Conservation (phyloP, 2,888 invertebrate species). For the Acrobasis suavella region DNA sequence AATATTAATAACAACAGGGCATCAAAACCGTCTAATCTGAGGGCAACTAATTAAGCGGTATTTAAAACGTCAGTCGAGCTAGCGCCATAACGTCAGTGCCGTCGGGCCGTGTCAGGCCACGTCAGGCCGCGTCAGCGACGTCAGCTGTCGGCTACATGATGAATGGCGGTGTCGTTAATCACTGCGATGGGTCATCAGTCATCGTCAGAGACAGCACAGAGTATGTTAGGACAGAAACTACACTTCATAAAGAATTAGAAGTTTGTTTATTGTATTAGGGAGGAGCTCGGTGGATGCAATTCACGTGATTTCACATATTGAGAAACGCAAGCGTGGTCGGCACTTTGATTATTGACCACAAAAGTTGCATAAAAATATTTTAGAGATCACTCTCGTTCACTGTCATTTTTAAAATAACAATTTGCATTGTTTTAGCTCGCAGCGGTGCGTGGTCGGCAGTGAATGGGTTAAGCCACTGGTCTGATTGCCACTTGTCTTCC, state of each 20-base stretch:
- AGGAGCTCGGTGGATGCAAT: too few relatives aligned
- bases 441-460: too few relatives aligned
- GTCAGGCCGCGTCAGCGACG: constrained; percentile 34
- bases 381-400: too few relatives aligned
- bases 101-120: constrained; percentile 2
- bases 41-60: constrained; percentile 1
- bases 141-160: constrained; percentile 26
- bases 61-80: constrained; percentile 10
- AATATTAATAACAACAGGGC: neutral
- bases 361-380: too few relatives aligned
- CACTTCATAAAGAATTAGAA: neutral
- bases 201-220: constrained; percentile 43
- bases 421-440: too few relatives aligned
- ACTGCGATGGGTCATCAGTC: constrained; percentile 57
- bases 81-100: neutral
- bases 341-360: too few relatives aligned
- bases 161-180: constrained; percentile 51
- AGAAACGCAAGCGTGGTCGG: too few relatives aligned
- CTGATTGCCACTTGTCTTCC: too few relatives aligned
- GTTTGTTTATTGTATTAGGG: too few relatives aligned
- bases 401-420: too few relatives aligned
- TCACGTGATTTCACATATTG: too few relatives aligned
- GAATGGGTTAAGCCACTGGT: too few relatives aligned
- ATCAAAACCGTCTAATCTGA: neutral
- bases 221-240: neutral